Base-by-base conservation (phyloP, 2,888 invertebrate species). In the Xestobium rufovillosum region DNA sequence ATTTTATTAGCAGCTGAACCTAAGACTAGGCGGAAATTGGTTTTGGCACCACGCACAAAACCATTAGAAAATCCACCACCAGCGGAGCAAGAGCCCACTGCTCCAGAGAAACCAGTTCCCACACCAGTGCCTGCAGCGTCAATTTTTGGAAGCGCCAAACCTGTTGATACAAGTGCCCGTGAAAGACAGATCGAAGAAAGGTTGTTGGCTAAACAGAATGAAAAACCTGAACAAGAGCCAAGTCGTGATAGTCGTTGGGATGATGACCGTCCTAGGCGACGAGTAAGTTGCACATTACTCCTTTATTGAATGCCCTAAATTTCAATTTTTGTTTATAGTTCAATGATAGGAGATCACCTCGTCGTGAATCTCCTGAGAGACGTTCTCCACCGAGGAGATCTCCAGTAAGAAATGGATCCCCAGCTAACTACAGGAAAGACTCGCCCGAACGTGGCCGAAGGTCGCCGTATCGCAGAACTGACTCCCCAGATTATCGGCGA, bases 131-230 rank as follows among this genome's bases (percentile, higher is more conserved):
- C 79, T 2, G 72, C 80, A 1, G 76, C 80, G 30, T 84, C 82
- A 38, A 91, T 95, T 49, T 95, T 95, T 61, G 95, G 95, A n/a
- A 83, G 78, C 16, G 95, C 95, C 11, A 90, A 86, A 61, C 95
- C 95, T 0, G 95, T 96, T 0, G 92, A 95, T 61, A 96, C 95
- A 2, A 80, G 88, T 34, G 83, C 88, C 29, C 77, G 84, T 51
- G 92, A 94, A 57, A 73, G 87, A 35, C 87, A 91, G 69, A 94
- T 95, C 46, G 95, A 95, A 60, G 87, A 89, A 59, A 79, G 88
- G 48, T n/a, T n/a, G n/a, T 68, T 92, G 32, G 77, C 79, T 16
- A 80, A 78, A 53, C 72, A 76, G 48, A 68, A 68, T 42, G 72
- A 71, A 36, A 69, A 69, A 14, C 39, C 36, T 14, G 16, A 27